Base-by-base conservation (phyloP, 2,888 invertebrate genomes). In the Xestia rhomboidea region DNA sequence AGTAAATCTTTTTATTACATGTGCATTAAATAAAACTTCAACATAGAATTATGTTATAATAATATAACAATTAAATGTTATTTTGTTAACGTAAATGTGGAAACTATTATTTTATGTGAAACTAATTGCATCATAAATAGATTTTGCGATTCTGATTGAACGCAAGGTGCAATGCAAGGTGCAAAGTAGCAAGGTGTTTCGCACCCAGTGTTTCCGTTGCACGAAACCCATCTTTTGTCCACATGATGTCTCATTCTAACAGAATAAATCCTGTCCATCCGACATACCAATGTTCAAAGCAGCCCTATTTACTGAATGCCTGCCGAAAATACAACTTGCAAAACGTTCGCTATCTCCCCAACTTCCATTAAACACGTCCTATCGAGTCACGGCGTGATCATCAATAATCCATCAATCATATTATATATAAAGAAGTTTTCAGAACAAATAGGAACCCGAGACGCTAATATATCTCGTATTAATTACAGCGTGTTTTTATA, bases 331-430 rank as follows among this genome's bases (percentile, higher is more conserved):
- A n/a, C 5, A 54, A 13, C 18, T 13, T 30, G 18, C 49, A 51
- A 49, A 51, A 63, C 10, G 4, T 34, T 21, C 15, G 21, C 8
- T n/a, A 67, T 51, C 27, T 51, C 4, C 18, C 54, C 41, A 21
- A 18, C 24, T 13, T 44, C 60, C 2, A 69, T 15, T 49, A 68
- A 71, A 64, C 74, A 74, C n/a, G 44, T 34, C 38, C 41, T 6
- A 60, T 34, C 70, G 24, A 54, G n/a, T 46, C 38, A 64, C 34
- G 15, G 15, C 27, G 57, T 38, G 15, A 44, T 60, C 77, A 75
- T 82, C 66, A 83, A 77, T 49, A 75, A 60, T 8, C 21, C 66
- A 83, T 77, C 69, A 75, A 83, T 83, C 83, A 83, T 76, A 30
- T 21, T 7, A n/a, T 68, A 27, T 70, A 6, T 44, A 34, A 66